Conservation (phyloP, 2,888 invertebrate genomes). For the Limnephilus auricula region DNA sequence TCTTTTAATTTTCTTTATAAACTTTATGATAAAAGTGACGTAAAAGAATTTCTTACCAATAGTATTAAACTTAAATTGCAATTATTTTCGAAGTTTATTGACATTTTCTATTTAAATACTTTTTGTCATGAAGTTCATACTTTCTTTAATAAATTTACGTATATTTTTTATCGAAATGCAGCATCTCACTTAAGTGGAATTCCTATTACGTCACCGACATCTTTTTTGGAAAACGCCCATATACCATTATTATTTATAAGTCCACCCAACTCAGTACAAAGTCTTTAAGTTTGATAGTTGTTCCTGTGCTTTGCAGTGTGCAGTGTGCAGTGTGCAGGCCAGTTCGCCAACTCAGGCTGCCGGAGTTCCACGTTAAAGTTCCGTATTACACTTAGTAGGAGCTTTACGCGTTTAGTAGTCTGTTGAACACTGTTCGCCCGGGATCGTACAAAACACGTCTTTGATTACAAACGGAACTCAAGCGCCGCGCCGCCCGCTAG, state of each 20-base stretch:
- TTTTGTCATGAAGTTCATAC: too few relatives aligned
- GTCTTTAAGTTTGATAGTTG: constrained; percentile 50
- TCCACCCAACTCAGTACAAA: constrained; percentile 27
- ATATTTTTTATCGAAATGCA: too few relatives aligned
- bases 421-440: constrained; percentile 6
- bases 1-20: too few relatives aligned
- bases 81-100: too few relatives aligned
- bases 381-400: constrained; percentile 19
- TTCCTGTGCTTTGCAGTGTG: background rate
- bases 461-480: constrained; percentile 13
- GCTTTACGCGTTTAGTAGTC: constrained; percentile 42
- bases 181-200: too few relatives aligned
- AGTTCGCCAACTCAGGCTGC: constrained; percentile 11
- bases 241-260: constrained; percentile 37
- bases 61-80: too few relatives aligned
- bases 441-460: constrained; percentile 18
- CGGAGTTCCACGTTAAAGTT: constrained; percentile 19
- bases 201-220: too few relatives aligned
- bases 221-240: too few relatives aligned
- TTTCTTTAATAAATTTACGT: too few relatives aligned
- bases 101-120: too few relatives aligned
- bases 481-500: background rate
- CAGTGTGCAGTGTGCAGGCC: constrained; percentile 24
- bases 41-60: too few relatives aligned
- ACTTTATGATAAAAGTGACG: too few relatives aligned